These are phyloP conservation scores for Euglossa dilemma DNA, from an alignment of 1,140 invertebrate species.

Conservation along the genomic window DNA sequence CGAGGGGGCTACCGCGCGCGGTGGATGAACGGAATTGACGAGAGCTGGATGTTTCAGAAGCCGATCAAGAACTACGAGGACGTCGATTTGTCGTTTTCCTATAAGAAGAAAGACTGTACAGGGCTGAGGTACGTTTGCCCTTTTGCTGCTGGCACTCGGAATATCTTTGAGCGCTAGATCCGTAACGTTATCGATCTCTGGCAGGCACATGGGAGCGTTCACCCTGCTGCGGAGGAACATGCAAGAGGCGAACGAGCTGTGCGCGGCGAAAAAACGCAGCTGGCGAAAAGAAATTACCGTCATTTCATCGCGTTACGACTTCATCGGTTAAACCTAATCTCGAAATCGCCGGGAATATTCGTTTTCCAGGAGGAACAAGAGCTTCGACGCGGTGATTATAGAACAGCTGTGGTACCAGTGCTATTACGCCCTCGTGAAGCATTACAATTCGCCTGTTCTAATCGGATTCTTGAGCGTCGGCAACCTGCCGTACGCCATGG, in stretches of 20 bases:
- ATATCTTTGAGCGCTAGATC: not conserved
- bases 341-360: not conserved
- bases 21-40: not conserved
- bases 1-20: not conserved
- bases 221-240: constrained; percentile 70
- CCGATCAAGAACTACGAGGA: constrained; percentile 72
- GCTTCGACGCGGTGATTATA: constrained; percentile 76
- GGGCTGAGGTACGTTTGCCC: constrained; percentile 63
- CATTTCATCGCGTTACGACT: constrained; percentile 40
- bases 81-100: constrained; percentile 75
- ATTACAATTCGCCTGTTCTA: constrained; percentile 75
- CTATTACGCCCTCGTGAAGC: constrained; percentile 76
- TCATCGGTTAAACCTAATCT: constrained; percentile 22
- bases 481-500: constrained; percentile 78
- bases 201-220: constrained; percentile 72
- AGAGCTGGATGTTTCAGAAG: constrained; percentile 54
- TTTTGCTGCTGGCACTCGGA: no score
- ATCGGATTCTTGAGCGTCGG: constrained; percentile 79
- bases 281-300: constrained; percentile 7
- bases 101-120: constrained; percentile 69
- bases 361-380: constrained; percentile 65
- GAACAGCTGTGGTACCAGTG: constrained; percentile 80
- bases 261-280: constrained; percentile 41
- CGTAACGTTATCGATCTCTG: constrained; percentile 34
- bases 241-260: constrained; percentile 70